phyloP scores from a whole-genome alignment of 2,888 invertebrate genomes.

The Dicyrtoma fusca region DNA sequence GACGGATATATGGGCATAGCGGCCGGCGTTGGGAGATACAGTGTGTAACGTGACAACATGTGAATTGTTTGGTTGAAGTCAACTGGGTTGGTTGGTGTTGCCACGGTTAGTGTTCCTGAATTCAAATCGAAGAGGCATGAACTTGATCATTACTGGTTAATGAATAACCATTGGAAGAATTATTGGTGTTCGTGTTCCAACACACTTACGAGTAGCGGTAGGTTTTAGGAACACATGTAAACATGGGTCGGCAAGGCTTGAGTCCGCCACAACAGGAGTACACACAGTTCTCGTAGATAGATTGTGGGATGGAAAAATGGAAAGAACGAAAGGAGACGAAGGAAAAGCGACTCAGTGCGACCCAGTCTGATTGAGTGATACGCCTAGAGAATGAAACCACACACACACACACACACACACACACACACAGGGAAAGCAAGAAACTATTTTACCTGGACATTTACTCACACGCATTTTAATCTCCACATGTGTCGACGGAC shows the following conservation, averaged over 20 bases:
- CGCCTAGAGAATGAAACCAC: conserved; percentile 9
- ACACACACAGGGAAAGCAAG: not conserved
- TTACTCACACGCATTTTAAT: conserved; percentile 10
- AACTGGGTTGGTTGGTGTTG: not conserved
- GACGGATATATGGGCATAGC: no score
- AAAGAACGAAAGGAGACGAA: not conserved
- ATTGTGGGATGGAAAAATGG: not conserved
- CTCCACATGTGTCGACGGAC: not conserved
- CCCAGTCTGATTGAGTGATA: conserved; percentile 31
- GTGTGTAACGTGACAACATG: conserved; percentile 1
- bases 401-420: no score
- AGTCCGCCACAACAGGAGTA: conserved; percentile 3
- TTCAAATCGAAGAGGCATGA: conserved; percentile 5
- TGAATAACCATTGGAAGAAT: conserved; percentile 37
- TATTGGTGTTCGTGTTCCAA: conserved; percentile 38
- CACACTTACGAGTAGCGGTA: conserved; percentile 31
- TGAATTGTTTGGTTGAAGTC: conserved; percentile 5
- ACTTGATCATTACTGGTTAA: conserved; percentile 35
- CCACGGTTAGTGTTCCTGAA: no score
- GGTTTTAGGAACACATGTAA: conserved; percentile 28
- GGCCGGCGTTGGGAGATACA: no score
- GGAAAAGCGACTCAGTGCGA: no score
- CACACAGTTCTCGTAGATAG: not conserved
- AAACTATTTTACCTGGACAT: conserved; percentile 25
- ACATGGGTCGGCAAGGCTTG: conserved; percentile 33